Evolutionary conservation across 1,140 invertebrate genomes (phyloP), one percentile per base, ranked within the genome.

Genomic region (Sitobion miscanthi): DNA sequence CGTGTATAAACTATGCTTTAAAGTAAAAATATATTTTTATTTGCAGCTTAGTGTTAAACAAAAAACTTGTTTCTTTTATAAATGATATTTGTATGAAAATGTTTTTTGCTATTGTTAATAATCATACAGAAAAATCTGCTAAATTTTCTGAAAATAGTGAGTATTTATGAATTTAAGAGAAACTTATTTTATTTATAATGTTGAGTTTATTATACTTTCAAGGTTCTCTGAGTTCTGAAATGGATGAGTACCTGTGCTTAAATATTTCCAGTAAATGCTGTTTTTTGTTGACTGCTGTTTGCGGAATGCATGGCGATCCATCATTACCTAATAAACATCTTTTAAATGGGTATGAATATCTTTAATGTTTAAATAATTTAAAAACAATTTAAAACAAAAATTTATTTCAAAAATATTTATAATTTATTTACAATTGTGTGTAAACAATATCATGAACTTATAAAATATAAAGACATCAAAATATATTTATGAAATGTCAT

Each of bases 211-310:
- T 86, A 85, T 85, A 54, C n/a, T 57, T 93, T 86, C 1, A 25
- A 93, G 91, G 42, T 85, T 45, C 42, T 38, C 11, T 23, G 54
- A 54, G 30, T 54, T 35, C 23, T 42, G 21, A 45, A 30, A 17
- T 93, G 49, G 91, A 93, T 93, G 82, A 93, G n/a, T 54, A 86
- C 25, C 14, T 54, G 11, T 93, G 77, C 25, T 93, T 93, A 42
- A 93, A 85, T 86, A 54, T 93, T 93, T 93, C 91, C 17, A 93
- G 82, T 57, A 93, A 93, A 93, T 93, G 91, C 25, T 93, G 91
- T 57, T 93, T 93, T 93, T 85, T 93, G 45, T 86, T 93, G 49
- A 93, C 91, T 85, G 82, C 91, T 8, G 91, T 93, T 11, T 82
- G 91, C 42, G 91, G 91, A 86, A 93, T 93, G 77, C 91, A 93